Evolutionary conservation across 1,140 invertebrate genomes (phyloP), one percentile per base, ranked within the genome.

Genomic region (Eubasilissa regina): DNA sequence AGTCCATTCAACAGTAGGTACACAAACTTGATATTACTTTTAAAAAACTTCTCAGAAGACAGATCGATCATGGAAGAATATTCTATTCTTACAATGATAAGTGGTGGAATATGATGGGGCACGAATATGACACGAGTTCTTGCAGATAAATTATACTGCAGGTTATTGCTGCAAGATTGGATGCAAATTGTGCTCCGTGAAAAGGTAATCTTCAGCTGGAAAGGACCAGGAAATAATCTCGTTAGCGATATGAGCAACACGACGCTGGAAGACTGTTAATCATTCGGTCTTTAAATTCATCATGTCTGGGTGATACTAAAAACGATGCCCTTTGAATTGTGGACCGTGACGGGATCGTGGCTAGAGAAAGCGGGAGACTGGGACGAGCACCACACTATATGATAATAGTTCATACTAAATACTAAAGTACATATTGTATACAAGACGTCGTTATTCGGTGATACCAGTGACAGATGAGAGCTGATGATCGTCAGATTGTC

Each of bases 281-380:
- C 66, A 70, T 48, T 51, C 10, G 10, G 12, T 70, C 17, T 25
- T 70, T 19, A 70, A 70, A 53, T 70, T 53, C 9, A 70, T 70
- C 66, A 48, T 13, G 64, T 47, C 64, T 1, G n/a, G 48, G 48
- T 8, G 11, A 35, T 35, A 35, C 25, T 35, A 35, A 35, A 35
- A 35, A 35, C 6, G 25, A 35, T 35, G 25, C 25, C 25, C 25
- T 35, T 35, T 35, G 25, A 35, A 35, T 35, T 13, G 48, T 12
- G n/a, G n/a, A 9, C n/a, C 1, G 8, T 48, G n/a, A 15, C 7
- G 11, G 17, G 17, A 56, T 56, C 53, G 53, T 56, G 53, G 17
- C 17, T 56, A 4, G 53, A 9, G n/a, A 56, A 56, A 56, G n/a
- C 15, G 53, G n/a, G 17, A 15, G 53, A 56, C 53, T 17, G 53